Conservation (phyloP, 2,113 vertebrate genomes). For the Toxostoma redivivum region DNA sequence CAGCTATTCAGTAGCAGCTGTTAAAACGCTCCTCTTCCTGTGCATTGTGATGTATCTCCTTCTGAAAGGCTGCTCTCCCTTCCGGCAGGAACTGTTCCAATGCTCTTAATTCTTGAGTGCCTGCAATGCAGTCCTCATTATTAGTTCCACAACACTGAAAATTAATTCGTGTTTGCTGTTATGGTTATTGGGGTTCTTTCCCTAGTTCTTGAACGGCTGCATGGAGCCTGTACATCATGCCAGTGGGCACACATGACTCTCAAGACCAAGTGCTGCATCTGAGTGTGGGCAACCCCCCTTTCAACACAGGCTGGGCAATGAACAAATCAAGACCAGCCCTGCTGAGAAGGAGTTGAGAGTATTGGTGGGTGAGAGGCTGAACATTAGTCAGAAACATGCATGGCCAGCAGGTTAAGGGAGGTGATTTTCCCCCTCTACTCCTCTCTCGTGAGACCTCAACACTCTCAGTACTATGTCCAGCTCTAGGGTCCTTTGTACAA, state of each 20-base stretch:
- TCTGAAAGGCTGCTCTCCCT: neutral
- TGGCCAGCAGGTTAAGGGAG: neutral
- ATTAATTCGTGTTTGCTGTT: neutral
- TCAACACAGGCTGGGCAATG: neutral
- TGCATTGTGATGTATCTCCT: neutral
- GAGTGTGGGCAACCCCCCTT: fast-evolving
- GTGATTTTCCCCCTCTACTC: neutral
- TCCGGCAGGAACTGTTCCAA: neutral
- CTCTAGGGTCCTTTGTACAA: neutral
- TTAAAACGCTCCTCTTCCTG: neutral
- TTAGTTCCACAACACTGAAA: neutral
- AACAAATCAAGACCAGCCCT: neutral
- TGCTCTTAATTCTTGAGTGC: neutral
- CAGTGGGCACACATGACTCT: neutral
- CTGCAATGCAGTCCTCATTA: fast-evolving
- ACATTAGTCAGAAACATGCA: fast-evolving
- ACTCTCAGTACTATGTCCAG: neutral
- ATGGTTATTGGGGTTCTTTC: fast-evolving
- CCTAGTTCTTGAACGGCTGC: neutral
- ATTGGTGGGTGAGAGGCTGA: neutral
- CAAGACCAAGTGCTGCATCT: no score
- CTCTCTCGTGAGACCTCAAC: neutral
- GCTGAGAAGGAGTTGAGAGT: fast-evolving
- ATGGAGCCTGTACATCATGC: neutral
- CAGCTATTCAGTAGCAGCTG: neutral